Base-by-base conservation (phyloP, 2,113 vertebrate species). In the Rhinopithecus roxellana region DNA sequence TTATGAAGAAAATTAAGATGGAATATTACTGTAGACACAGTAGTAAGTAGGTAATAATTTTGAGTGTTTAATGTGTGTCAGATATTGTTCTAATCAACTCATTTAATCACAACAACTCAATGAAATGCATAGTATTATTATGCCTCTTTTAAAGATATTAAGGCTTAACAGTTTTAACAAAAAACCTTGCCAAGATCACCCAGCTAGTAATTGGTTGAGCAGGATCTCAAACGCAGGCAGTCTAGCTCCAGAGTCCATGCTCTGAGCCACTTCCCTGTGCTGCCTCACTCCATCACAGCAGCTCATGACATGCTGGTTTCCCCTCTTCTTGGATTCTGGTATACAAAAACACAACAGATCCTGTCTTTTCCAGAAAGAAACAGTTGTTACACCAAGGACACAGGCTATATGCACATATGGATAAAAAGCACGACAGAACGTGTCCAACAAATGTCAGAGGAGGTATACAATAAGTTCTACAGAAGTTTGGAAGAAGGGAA, bases 101-200 rank as follows among this genome's bases (percentile, higher is more conserved):
- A 87, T 69, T 89, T 92, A 92, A 82, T 69, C 45, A 35, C 38
- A 85, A 27, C 43, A 89, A 59, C 23, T 40, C 43, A 94, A 57
- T 32, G 67, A 67, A 20, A 94, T 88, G 13, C 35, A 74, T 18
- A 20, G 30, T 48, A 52, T 83, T 57, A 79, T 64, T 69, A 89
- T 80, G 40, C 3, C 17, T 55, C 48, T 45, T 96, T 88, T 55
- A 72, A 64, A 95, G 64, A 90, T 77, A 67, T 72, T 11, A 88
- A 78, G 40, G n/a, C 35, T 78, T 27, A 80, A 16, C 50, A 89
- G 22, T n/a, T 69, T 38, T n/a, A 50, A 35, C 13, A 32, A 57
- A 35, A 50, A 40, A 4, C 2, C 16, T 93, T 85, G 52, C 13
- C 55, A 40, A 22, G 1, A 12, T 45, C 50, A 40, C 11, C 16